Percentiles rank a stretch among this genome's conserved stretches.
Conservation (phyloP, 2,113 vertebrate species). For the Zosterops lateralis region DNA sequence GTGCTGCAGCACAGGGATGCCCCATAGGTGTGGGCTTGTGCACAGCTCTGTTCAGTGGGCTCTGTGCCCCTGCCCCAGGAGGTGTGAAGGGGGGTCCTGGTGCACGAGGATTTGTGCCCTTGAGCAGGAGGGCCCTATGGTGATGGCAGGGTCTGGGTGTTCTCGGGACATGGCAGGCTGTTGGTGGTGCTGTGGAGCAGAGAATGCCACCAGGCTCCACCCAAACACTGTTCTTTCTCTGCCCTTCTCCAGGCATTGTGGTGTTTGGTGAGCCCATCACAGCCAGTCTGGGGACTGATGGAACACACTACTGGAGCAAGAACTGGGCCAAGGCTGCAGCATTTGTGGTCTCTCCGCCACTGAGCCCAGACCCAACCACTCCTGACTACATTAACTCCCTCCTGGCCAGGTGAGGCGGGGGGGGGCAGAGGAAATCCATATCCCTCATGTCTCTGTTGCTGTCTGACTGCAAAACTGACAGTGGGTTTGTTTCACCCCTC, state of each 20-base stretch:
- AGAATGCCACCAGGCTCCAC: not conserved
- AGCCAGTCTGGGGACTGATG: constrained; percentile 93
- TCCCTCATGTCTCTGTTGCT: not conserved
- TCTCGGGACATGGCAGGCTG: not conserved
- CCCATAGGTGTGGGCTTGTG: not conserved
- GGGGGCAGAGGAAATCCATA: not conserved
- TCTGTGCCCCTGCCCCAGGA: not conserved
- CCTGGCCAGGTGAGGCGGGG: constrained; percentile 88
- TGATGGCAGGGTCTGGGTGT: not conserved
- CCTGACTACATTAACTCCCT: constrained; percentile 96
- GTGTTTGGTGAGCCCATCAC: constrained; percentile 97
- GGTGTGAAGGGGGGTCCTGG: not conserved
- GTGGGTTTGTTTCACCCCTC: not conserved
- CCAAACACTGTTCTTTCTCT: not conserved
- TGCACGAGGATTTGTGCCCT: not conserved
- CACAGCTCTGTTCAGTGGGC: not conserved
- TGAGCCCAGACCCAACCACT: constrained; percentile 96
- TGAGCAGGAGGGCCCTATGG: not conserved
- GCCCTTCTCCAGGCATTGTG: constrained; percentile 82
- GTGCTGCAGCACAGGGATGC: not conserved
- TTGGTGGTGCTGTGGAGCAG: not conserved
- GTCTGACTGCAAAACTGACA: not conserved
- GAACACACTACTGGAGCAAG: constrained; percentile 99
- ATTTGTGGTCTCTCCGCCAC: constrained; percentile 92
- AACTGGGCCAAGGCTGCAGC: constrained; percentile 98